phyloP scores from a whole-genome alignment of 1,140 invertebrate species.

The Lordiphosa mommai region DNA sequence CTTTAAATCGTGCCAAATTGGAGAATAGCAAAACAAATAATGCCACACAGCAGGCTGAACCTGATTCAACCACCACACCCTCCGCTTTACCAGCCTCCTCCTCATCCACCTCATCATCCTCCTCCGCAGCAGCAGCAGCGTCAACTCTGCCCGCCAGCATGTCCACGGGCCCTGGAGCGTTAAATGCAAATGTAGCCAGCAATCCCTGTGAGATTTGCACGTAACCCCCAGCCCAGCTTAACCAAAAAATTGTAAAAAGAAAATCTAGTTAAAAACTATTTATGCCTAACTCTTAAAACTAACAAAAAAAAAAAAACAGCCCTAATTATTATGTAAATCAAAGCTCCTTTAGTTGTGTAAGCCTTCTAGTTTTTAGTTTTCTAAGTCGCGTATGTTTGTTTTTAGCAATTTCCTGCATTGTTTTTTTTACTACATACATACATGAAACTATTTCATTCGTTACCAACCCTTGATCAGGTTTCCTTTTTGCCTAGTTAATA shows the following conservation, averaged over 20 bases:
- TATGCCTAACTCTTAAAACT: conserved; percentile 30
- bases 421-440: no score
- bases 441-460: conserved; percentile 15
- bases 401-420: conserved; percentile 7
- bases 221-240: conserved; percentile 50
- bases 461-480: conserved; percentile 30
- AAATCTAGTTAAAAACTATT: conserved; percentile 44
- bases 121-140: conserved; percentile 9
- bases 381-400: conserved; percentile 56
- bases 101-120: conserved; percentile 16
- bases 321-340: no score
- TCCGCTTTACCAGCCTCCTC: not conserved
- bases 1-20: conserved; percentile 80
- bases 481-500: conserved; percentile 23
- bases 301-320: no score
- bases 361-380: conserved; percentile 33
- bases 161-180: conserved; percentile 53
- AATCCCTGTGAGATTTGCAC: conserved; percentile 69
- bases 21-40: conserved; percentile 62
- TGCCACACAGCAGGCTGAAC: conserved; percentile 21
- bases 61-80: conserved; percentile 51
- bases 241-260: conserved; percentile 42
- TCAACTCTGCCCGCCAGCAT: conserved; percentile 45
- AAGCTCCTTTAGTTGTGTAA: no score
- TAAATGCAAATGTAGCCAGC: conserved; percentile 60